Base-by-base conservation (phyloP, 1,140 invertebrate genomes). In the Antheraea mylitta region DNA sequence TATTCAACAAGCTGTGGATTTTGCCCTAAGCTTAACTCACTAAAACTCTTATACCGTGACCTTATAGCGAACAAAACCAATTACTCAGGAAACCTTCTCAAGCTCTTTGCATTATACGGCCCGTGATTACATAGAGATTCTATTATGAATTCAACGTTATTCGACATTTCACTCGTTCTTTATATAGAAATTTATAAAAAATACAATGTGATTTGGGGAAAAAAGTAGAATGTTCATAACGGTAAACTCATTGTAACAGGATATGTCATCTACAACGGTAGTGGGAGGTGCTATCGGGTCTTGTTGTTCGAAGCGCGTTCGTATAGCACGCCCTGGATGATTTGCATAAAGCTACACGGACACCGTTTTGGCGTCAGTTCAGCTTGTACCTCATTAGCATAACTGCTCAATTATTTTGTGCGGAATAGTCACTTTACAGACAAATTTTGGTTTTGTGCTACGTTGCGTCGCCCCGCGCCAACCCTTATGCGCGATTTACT, bases 371-470 rank as follows among this genome's bases (percentile, higher is more conserved):
- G 85, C 87, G 80, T 82, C 77, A 80, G 78, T 82, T 86, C 83
- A 85, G 83, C 81, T 82, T 85, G 87, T 83, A 76, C 45, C 83
- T 85, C 81, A 89, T 89, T 89, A 87, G 73, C 85, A 89, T 89
- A 89, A 89, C 85, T 82, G 82, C 87, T 82, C 84, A 86, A 87
- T 87, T 89, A 87, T 89, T 86, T 87, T 81, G 80, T 84, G 80
- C 79, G 76, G 80, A 86, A 84, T 83, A 81, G 77, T 80, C 83
- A 83, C 80, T 87, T 85, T 82, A 86, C 84, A 82, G 83, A 83
- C 78, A 83, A 85, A 86, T 84, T 84, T 85, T 78, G 81, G 85
- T 83, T 85, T 81, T 81, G 72, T 73, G 71, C 76, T 74, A 69
- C 77, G 78, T 71, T 73, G 65, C 45, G 11, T 16, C 45, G 5